Evolutionary conservation across 2,113 vertebrate species (phyloP), one percentile per base, ranked within the genome.

Genomic region (Notothenia rossii): DNA sequence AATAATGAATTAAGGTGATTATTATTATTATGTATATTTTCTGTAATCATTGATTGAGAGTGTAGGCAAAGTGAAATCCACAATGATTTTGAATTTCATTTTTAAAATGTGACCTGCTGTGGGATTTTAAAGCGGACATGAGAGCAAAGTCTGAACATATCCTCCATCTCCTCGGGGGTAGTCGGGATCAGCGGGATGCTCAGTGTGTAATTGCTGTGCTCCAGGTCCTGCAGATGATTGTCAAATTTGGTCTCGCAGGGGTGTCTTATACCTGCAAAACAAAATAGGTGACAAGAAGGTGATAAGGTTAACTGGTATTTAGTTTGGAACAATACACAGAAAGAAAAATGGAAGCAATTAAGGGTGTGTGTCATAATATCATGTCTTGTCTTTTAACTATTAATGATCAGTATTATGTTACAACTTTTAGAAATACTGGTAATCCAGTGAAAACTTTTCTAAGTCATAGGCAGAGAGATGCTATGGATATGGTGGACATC

Each of bases 111-210:
- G 91, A 98, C 98, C 97, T 99, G 98, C 81, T 97, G 96, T 3
- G 98, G 98, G 86, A 99, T 96, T 92, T 96, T 98, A 85, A 99
- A 98, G 72, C 97, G 96, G 71, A 98, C 96, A 0, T 98, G 97
- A 25, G 98, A 99, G 68, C 97, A 98, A 48, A 99, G 96, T 84
- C 95, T 97, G 77, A 99, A 94, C 97, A 98, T 99, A 72, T 98
- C 96, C 0, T 96, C 96, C 98, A 99, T 99, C 93, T 99, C 98
- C 62, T 97, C 96, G 0, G 96, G 96, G 0, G 96, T 98, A 0
- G 96, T 96, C 0, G 98, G 98, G 84, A 99, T 97, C 58, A 99
- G 87, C 0, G 96, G 96, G 60, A 97, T 96, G 86, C 94, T 96
- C 60, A 96, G 86, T 0, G 90, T 72, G 55, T 90, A 7, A 1